These are phyloP conservation scores for Macrophya alboannulata DNA, from an alignment of 2,888 invertebrate species.

Conservation along the genomic window DNA sequence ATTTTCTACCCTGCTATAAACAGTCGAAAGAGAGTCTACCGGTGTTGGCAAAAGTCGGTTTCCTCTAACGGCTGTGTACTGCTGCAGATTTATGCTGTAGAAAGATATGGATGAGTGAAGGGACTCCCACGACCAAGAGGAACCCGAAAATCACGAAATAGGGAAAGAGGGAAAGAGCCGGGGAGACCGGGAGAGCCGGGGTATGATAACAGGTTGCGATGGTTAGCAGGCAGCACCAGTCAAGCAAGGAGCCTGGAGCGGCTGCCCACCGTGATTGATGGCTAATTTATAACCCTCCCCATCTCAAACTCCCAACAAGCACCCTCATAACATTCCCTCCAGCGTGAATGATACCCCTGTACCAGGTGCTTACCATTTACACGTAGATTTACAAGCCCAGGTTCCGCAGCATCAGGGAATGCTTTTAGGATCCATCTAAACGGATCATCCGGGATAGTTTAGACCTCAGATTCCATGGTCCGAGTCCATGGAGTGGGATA, in stretches of 20 bases:
- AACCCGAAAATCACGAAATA: background rate
- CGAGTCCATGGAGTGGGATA: background rate
- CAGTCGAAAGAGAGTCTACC: background rate
- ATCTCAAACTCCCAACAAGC: slow-evolving; percentile 54
- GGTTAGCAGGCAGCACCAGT: slow-evolving; percentile 51
- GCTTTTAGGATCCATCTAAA: slow-evolving; percentile 50
- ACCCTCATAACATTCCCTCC: slow-evolving; percentile 54
- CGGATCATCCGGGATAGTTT: slow-evolving; percentile 37
- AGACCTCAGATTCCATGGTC: slow-evolving; percentile 37
- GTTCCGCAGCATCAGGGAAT: slow-evolving; percentile 40
- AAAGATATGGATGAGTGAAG: slow-evolving; percentile 39
- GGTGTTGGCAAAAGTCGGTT: slow-evolving; percentile 13
- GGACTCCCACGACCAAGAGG: slow-evolving; percentile 23
- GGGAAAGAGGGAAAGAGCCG: background rate
- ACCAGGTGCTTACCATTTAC: slow-evolving; percentile 56
- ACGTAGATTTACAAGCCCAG: slow-evolving; percentile 49
- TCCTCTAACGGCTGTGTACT: slow-evolving; percentile 6
- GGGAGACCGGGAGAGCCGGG: background rate
- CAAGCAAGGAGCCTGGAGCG: slow-evolving; percentile 34
- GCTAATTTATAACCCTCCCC: slow-evolving; percentile 56
- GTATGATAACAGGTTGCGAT: slow-evolving; percentile 51
- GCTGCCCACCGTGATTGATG: slow-evolving; percentile 54
- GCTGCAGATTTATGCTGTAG: slow-evolving; percentile 7
- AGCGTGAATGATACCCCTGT: slow-evolving; percentile 55
- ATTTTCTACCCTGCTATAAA: background rate